Conservation (phyloP, 2,113 vertebrate genomes). For the Aleadryas rufinucha region DNA sequence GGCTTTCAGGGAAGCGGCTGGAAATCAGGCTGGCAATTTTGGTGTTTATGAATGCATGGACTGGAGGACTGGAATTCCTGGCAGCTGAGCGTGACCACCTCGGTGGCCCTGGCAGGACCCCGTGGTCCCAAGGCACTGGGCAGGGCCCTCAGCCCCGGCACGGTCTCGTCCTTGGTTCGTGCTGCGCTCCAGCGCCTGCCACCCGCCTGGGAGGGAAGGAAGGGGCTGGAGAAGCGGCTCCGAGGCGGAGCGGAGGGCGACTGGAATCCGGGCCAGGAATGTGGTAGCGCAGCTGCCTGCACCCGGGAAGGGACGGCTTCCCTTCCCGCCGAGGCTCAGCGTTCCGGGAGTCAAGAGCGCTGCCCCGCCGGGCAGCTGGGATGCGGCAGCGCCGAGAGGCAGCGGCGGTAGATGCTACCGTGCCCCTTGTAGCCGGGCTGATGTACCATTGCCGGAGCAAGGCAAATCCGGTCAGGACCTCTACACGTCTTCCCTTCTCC, state of each 20-base stretch:
- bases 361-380: neutral
- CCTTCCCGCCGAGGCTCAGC: neutral
- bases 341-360: neutral
- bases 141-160: neutral
- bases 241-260: neutral
- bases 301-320: neutral
- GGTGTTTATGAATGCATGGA: neutral
- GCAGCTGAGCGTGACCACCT: neutral
- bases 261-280: neutral
- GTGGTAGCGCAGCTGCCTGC: neutral
- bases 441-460: neutral
- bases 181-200: neutral
- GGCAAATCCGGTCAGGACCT: neutral
- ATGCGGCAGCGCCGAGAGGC: neutral
- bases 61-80: neutral
- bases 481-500: neutral
- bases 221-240: neutral
- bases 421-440: neutral
- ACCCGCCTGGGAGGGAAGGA: neutral
- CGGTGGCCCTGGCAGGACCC: neutral
- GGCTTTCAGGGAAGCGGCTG: neutral
- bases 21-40: neutral
- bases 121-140: neutral
- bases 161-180: neutral
- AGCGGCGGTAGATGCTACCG: neutral